phyloP scores from a whole-genome alignment of 2,888 invertebrate species.

The Ctenicera cuprea region DNA sequence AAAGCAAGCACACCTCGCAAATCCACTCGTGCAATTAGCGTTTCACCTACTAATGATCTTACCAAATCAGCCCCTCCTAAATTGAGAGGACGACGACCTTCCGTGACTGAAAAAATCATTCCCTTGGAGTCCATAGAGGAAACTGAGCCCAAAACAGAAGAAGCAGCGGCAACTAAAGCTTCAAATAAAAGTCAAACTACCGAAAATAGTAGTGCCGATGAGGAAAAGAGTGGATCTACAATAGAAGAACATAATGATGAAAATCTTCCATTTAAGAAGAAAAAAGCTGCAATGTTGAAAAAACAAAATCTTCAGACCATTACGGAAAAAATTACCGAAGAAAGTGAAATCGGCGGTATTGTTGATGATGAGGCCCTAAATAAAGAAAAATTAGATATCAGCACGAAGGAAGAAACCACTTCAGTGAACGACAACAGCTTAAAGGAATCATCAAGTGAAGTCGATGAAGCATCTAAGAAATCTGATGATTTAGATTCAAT shows the following conservation, averaged over 20 bases:
- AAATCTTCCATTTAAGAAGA: conserved; percentile 35
- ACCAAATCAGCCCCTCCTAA: conserved; percentile 19
- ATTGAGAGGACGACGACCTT: conserved; percentile 52
- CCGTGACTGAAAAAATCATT: conserved; percentile 54
- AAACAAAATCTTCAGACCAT: conserved; percentile 33
- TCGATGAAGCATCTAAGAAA: no score
- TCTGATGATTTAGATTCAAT: no score
- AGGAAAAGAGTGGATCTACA: conserved; percentile 14
- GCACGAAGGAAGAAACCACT: not conserved
- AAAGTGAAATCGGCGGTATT: not conserved
- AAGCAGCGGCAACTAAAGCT: conserved; percentile 29
- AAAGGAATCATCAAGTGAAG: not conserved
- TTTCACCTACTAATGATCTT: not conserved
- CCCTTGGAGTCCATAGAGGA: conserved; percentile 55
- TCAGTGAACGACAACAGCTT: not conserved
- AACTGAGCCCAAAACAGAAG: conserved; percentile 39
- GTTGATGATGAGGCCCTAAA: not conserved
- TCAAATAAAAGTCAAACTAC: conserved; percentile 23
- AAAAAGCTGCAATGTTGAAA: conserved; percentile 18
- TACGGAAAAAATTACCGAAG: conserved; percentile 31
- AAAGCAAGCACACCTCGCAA: conserved; percentile 17
- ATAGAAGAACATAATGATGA: conserved; percentile 26
- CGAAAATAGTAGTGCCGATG: no score
- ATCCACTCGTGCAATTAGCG: conserved; percentile 6
- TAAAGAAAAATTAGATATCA: not conserved